Evolutionary conservation across 37 sponge, comb jelly and placozoan species (phyloP).

Genomic region (Oscarella lobularis): DNA sequence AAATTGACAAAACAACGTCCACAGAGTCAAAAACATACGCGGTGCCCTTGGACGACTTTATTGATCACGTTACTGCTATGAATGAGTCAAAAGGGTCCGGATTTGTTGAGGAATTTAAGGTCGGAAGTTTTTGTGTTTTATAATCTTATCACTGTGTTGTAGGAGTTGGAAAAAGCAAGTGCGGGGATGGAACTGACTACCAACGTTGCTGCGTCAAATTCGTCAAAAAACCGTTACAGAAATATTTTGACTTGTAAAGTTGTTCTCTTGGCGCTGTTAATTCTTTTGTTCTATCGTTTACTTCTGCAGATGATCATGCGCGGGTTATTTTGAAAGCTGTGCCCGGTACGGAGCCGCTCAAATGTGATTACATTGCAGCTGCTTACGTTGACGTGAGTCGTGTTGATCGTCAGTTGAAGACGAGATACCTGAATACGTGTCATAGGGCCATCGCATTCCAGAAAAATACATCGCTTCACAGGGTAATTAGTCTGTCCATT

Average conservation of each 20-base stretch:
- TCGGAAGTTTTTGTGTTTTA: no score
- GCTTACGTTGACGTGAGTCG: slow-evolving; percentile 52
- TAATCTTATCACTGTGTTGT: no score
- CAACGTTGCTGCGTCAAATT: not conserved
- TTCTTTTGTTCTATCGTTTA: no score
- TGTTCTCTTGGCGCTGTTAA: no score
- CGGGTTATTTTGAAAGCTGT: slow-evolving; percentile 28
- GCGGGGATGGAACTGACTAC: no score
- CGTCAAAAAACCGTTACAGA: slow-evolving; percentile 9
- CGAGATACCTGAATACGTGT: not conserved
- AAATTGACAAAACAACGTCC: no score
- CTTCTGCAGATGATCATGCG: slow-evolving; percentile 61
- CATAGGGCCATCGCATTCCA: slow-evolving; percentile 33
- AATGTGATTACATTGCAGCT: slow-evolving; percentile 55
- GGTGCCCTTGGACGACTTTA: slow-evolving; percentile 7
- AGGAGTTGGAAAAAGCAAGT: no score
- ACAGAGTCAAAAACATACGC: not conserved
- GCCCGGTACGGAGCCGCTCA: slow-evolving; percentile 6
- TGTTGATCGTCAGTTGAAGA: not conserved
- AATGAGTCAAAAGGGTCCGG: slow-evolving; percentile 4
- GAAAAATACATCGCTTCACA: slow-evolving; percentile 63
- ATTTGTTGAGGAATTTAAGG: slow-evolving; percentile 28
- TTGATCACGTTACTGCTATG: slow-evolving; percentile 4
- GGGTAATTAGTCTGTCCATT: no score
- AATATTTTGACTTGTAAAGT: slow-evolving; percentile 2